Conservation (phyloP, 2,888 invertebrate species). For the Polydrusus tereticollis region DNA sequence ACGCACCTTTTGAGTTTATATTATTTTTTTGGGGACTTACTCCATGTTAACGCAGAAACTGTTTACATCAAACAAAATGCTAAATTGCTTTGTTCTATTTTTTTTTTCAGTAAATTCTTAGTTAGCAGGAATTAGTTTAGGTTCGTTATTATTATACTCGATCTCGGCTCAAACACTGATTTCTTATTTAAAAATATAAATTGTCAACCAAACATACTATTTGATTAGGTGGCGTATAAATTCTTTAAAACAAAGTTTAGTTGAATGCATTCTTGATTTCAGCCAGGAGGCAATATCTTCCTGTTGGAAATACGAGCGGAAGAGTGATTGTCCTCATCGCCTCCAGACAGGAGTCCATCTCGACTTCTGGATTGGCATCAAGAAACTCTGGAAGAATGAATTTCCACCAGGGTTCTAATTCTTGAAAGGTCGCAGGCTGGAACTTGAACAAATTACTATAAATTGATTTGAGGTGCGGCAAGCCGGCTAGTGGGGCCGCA, state of each 20-base stretch:
- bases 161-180: too few relatives aligned
- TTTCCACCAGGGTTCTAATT: slow-evolving; percentile 57
- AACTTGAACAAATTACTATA: not conserved
- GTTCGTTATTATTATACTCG: too few relatives aligned
- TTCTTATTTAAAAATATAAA: too few relatives aligned
- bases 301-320: slow-evolving; percentile 64
- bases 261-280: slow-evolving; percentile 38
- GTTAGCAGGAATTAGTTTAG: too few relatives aligned
- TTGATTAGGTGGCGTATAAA: not conserved
- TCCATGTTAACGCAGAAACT: too few relatives aligned
- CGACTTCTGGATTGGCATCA: slow-evolving; percentile 60
- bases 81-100: too few relatives aligned
- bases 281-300: slow-evolving; percentile 52
- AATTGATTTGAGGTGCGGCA: too few relatives aligned
- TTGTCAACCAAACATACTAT: not conserved
- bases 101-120: too few relatives aligned
- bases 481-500: too few relatives aligned
- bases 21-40: too few relatives aligned
- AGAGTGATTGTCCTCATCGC: slow-evolving; percentile 68
- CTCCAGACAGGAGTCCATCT: slow-evolving; percentile 65
- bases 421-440: not conserved
- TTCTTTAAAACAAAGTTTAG: slow-evolving; percentile 15
- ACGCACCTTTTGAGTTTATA: too few relatives aligned
- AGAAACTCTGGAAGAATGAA: slow-evolving; percentile 43
- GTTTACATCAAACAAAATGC: too few relatives aligned